Evolutionary conservation across 53 echinoderm and acorn worm species (phyloP), one percentile per base, ranked within the genome.

Genomic region (Holothuria scabra): DNA sequence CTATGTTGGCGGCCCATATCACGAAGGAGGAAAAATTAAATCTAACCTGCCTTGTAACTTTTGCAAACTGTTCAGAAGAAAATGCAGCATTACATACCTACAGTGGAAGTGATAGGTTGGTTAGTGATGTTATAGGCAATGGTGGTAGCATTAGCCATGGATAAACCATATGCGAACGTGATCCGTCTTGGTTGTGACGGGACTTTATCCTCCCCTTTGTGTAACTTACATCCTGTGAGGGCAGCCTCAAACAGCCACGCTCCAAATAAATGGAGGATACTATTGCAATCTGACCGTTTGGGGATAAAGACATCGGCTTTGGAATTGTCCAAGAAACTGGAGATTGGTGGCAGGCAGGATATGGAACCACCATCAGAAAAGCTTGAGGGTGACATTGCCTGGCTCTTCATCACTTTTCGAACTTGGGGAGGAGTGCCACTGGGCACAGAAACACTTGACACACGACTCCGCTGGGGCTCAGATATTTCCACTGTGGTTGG

Each of bases 221-320:
- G 86, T 61, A 95, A 99, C 99, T 99, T 99, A 99, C 99, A 99
- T 80, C 99, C 99, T 57, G 93, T 92, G 31, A 99, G 87, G 60
- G 99, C 94, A 12, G 94, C 99, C 89, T 99, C 94, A 84, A 95
- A 95, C 75, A 99, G 91, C 99, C 99, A 99, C 67, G 93, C 90
- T 79, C 94, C 99, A 91, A 92, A 99, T 68, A 99, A 86, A 60
- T 99, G 94, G 20, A 97, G 91, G 62, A 99, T 85, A 85, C 94
- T 99, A 84, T 99, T 95, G 79, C 99, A 99, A 74, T 92, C 88
- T 11, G 95, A 93, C 56, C 93, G 88, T 38, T 91, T 91, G 55
- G 95, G 92, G 21, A 84, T 57, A 38, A 84, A 84, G 56, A 52
- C 82, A 58, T 83, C 84, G 11, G 46, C 23, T n/a, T 84, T 75